A percentile compares a stretch with the other conserved stretches of the same genome.
Evolutionary conservation across 2,888 invertebrate species (phyloP).

Genomic region (Halictus quadricinctus): DNA sequence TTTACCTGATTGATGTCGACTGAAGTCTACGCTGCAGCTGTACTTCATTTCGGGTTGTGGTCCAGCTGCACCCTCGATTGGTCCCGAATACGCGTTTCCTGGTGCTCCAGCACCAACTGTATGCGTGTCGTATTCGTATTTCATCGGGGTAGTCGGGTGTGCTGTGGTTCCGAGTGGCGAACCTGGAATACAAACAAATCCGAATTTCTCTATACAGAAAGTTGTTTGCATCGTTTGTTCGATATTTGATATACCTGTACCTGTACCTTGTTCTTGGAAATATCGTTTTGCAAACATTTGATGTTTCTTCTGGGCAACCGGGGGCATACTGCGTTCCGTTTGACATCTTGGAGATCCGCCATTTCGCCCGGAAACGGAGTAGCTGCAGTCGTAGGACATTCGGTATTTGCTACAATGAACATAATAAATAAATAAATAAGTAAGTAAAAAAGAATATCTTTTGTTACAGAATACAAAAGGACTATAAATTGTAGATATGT

Average conservation of each 20-base stretch:
- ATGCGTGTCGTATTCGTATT: constrained; percentile 85
- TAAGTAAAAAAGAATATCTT: neutral
- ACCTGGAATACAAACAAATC: constrained; percentile 64
- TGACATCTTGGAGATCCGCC: constrained; percentile 82
- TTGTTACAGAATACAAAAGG: neutral
- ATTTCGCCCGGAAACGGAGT: constrained; percentile 82
- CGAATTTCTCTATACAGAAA: neutral
- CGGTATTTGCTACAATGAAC: constrained; percentile 85
- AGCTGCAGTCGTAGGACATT: constrained; percentile 88
- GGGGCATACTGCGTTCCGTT: constrained; percentile 84
- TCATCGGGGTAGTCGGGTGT: constrained; percentile 79
- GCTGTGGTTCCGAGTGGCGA: constrained; percentile 75
- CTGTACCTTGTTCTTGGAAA: constrained; percentile 86
- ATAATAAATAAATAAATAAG: neutral
- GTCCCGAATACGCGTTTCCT: constrained; percentile 81
- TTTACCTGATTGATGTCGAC: constrained; percentile 82
- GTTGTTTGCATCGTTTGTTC: neutral
- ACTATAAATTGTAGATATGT: neutral
- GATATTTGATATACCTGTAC: constrained; percentile 56
- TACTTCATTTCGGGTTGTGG: constrained; percentile 87
- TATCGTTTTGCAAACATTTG: constrained; percentile 96
- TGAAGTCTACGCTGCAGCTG: constrained; percentile 88
- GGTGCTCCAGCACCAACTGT: constrained; percentile 80
- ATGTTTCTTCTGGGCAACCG: constrained; percentile 94
- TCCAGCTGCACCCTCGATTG: constrained; percentile 83